Base-by-base conservation (phyloP, 2,113 vertebrate species). In the Rana temporaria region DNA sequence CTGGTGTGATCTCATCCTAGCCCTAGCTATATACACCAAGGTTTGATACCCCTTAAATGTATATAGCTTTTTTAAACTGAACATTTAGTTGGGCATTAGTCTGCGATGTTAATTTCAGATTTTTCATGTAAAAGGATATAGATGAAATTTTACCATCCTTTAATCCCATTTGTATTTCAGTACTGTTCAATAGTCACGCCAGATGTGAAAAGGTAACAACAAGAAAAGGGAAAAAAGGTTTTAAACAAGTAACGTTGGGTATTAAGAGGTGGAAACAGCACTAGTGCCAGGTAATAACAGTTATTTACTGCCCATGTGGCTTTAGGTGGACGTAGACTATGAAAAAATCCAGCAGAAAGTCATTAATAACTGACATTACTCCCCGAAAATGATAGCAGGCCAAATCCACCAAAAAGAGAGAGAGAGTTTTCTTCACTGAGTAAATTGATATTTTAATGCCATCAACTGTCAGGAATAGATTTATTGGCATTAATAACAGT, bases 401-500 rank as follows among this genome's bases (percentile, higher is more conserved):
- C 52, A 79, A 88, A 90, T 88, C 81, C 80, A 85, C 86, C 85
- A 88, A 53, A 62, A 59, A 70, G 89, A 89, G 87, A 86, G 87
- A 86, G 84, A 82, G 81, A 86, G 84, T 88, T 88, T 87, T 90
- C 90, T 86, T 89, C 85, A 71, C 85, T 48, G 88, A 85, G 88
- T 88, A 90, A 90, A 89, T 88, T 87, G 87, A 89, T 88, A 88
- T 88, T 89, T 86, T 90, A 90, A 88, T 86, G 87, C 89, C 89
- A 89, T 88, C 89, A 88, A 90, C 89, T 89, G 87, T 87, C 86
- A 86, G 86, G 88, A 88, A 87, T 88, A 88, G 90, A 89, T 88
- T 91, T 88, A 87, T 91, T 89, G 85, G 89, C 88, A 90, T 88
- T 89, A 89, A 89, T 90, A 90, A 89, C 17, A 91, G 88, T 89